Evolutionary conservation across 2,797 vertebrate genomes (phyloP), one percentile per base, ranked within the genome.

Genomic region (Chanos chanos): DNA sequence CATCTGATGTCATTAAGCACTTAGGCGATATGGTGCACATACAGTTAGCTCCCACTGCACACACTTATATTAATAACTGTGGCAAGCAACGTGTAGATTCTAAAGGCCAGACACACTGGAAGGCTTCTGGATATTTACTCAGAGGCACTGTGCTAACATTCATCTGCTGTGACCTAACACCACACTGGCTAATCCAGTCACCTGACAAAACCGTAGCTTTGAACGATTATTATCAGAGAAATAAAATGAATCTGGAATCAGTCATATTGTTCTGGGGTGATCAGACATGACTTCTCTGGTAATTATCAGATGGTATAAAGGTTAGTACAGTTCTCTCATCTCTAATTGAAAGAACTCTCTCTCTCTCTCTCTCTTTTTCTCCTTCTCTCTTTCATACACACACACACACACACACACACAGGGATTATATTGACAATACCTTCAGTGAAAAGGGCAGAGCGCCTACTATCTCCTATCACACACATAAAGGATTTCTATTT

Each of bases 271-370:
- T n/a, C 31, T 31, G 7, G 4, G 22, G 31, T n/a, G 55, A 30
- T 50, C 34, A 64, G 43, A 37, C 40, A 33, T 6, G 4, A 6
- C 22, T 50, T 68, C 8, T 28, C 68, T 37, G 51, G 44, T 57
- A 50, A 57, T 57, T 51, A 63, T 62, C 48, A 31, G 59, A 40
- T 64, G 54, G 22, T 18, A 25, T 82, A 84, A 88, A 87, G 83
- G 83, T 86, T 87, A 86, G 88, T 86, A 78, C 78, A 85, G 83
- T 85, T 77, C 65, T 73, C 76, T 76, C 74, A 61, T 73, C 73
- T 69, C 68, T 70, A 75, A 82, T 77, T 83, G 82, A 85, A 82
- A 81, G 78, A 34, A 13, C 15, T 15, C 13, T 15, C n/a, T n/a
- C n/a, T n/a, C n/a, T n/a, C n/a, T n/a, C n/a, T n/a, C n/a, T n/a